Percentiles rank a stretch among this genome's conserved stretches.
Conservation (phyloP, 2,888 invertebrate species). For the Yponomeuta cagnagella region DNA sequence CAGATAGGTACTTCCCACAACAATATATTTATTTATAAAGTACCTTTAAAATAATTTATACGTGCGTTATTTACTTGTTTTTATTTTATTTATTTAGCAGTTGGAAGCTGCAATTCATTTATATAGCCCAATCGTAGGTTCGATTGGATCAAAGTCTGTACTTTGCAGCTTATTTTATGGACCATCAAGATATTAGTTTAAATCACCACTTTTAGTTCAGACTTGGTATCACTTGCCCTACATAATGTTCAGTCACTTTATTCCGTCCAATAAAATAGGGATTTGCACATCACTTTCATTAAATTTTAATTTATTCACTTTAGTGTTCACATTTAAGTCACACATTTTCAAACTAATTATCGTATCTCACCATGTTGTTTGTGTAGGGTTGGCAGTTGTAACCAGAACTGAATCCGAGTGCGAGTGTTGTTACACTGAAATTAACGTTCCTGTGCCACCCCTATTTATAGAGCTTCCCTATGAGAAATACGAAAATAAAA, state of each 20-base stretch:
- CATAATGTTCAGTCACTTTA: background rate
- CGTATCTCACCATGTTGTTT: slow-evolving; percentile 61
- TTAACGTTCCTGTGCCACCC: slow-evolving; percentile 57
- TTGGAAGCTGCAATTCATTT: too few relatives aligned
- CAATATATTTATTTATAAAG: too few relatives aligned
- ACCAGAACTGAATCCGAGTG: slow-evolving; percentile 73
- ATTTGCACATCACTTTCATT: slow-evolving; percentile 2
- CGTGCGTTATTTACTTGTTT: too few relatives aligned
- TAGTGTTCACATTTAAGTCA: slow-evolving; percentile 17
- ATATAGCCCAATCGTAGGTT: too few relatives aligned
- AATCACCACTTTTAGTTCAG: background rate
- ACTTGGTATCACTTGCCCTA: background rate
- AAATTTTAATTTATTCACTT: slow-evolving; percentile 16
- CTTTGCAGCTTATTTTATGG: too few relatives aligned
- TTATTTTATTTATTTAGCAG: too few relatives aligned
- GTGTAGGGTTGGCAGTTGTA: slow-evolving; percentile 57
- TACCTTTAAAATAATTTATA: too few relatives aligned
- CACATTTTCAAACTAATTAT: background rate
- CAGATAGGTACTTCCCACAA: too few relatives aligned
- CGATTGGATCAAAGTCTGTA: too few relatives aligned
- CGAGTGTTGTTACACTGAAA: slow-evolving; percentile 74
- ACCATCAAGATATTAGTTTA: background rate
- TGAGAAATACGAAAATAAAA: slow-evolving; percentile 67
- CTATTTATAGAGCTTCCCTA: slow-evolving; percentile 68
- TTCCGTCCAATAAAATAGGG: background rate